Evolutionary conservation across 2,113 vertebrate species (phyloP), one percentile per base, ranked within the genome.

Genomic region (Cryptomyrus ogoouensis): DNA sequence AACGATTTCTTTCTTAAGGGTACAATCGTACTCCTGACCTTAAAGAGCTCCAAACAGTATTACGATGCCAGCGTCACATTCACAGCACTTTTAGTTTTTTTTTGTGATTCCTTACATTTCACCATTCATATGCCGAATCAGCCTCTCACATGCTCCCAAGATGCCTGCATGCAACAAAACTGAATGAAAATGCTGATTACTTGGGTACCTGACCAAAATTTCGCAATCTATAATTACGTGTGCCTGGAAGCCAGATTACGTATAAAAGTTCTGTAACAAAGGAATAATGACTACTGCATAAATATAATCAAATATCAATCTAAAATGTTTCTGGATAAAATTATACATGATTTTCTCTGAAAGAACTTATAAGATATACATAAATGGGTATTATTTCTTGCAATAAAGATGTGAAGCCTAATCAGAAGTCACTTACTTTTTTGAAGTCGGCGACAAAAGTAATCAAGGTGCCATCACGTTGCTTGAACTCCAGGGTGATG

Each of bases 371-470:
- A 31, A 31, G 35, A 42, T 2, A 77, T 77, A 17, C 13, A 80
- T 15, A 80, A 42, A 42, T 19, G 15, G 35, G 39, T 42, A 19
- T 19, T 2, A 13, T 80, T 80, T 70, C 13, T 17, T n/a, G 74
- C 3, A 80, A 77, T 77, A 42, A 35, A 80, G 74, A 19, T 6
- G 31, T 31, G 9, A 19, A 77, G 74, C 3, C 9, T 49, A 85
- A 46, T 85, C 42, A 83, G 44, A 19, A 12, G 42, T 5, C 86
- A 74, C 96, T 96, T 94, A 98, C 98, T 97, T 97, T 97, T 92
- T 94, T 97, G 93, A 99, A 98, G 94, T 99, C 98, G 3, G 96
- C 98, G 50, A 96, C 92, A 90, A 98, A 97, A 58, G 97, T 98
- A 91, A 99, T 91, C 46, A 99, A 97, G 1, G 97, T 97, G 3